Evolutionary conservation across 2,797 vertebrate species (phyloP), one percentile per base, ranked within the genome.

Genomic region (Psittacula echo): DNA sequence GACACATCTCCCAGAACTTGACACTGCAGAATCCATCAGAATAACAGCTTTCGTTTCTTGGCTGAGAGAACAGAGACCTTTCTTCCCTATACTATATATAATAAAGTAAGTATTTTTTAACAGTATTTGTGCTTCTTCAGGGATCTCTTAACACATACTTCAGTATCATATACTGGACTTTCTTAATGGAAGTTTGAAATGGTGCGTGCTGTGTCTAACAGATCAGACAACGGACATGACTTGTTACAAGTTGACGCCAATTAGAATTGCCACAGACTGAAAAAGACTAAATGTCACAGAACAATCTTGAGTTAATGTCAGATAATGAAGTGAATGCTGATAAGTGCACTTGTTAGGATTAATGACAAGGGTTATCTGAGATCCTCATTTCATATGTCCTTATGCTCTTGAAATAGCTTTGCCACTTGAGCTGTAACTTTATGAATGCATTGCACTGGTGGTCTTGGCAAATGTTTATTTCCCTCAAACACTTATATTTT

Each of bases 21-120:
- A 99, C 96, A 99, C 99, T 3, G 98, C 98, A 41, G 99, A 99
- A 97, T 99, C 99, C 15, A 97, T 98, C 87, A 98, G 99, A 98
- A 98, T 97, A 92, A 90, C 97, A 98, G 97, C 98, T 87, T 99
- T 99, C 78, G 91, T 99, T 92, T 97, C 98, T 37, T 99, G 99
- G 99, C 98, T 99, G 95, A 98, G 98, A 96, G 99, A 99, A 78
- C 99, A 99, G 97, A 98, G 99, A 96, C 99, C 99, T 26, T 99
- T 99, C 96, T 99, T 98, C 89, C 98, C 99, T 56, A 96, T 98
- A 87, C 97, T 99, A 85, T 98, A 99, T 95, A 73, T 99, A 95
- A 98, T 99, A 98, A 99, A 98, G 99, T 99, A 98, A 97, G 98
- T 93, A 24, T 0, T 0, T 44, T 80, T 86, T 61, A 64, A 61